Conservation (phyloP, 2,797 vertebrate genomes). For the Lepilemur septentrionalis region DNA sequence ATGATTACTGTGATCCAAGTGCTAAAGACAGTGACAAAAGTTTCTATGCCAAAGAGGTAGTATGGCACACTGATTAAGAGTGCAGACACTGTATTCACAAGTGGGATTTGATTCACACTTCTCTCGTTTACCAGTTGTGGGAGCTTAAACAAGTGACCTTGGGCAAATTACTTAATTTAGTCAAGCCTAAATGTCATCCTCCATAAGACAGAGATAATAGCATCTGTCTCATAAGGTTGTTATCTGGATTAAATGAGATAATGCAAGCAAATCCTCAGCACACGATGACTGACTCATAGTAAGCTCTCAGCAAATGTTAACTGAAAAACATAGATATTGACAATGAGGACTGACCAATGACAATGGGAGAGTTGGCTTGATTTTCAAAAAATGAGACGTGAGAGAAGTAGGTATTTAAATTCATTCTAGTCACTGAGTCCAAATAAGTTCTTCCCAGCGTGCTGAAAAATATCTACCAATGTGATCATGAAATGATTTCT, state of each 20-base stretch:
- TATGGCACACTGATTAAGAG: not conserved
- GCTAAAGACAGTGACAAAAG: not conserved
- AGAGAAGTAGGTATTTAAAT: not conserved
- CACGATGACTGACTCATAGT: not conserved
- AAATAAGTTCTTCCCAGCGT: constrained; percentile 10
- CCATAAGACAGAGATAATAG: not conserved
- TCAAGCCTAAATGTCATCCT: not conserved
- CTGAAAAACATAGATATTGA: not conserved
- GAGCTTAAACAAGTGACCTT: not conserved
- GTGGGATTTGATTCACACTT: not conserved
- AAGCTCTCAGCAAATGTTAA: not conserved
- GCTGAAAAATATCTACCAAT: not conserved
- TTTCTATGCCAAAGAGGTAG: not conserved
- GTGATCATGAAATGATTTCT: not conserved
- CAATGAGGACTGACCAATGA: too few species aligned
- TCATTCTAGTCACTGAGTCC: not conserved
- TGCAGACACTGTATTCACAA: not conserved
- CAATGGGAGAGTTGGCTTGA: not conserved
- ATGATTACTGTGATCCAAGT: not conserved
- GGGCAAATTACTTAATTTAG: not conserved
- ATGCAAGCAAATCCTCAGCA: not conserved
- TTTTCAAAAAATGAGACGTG: not conserved
- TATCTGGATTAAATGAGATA: constrained; percentile 24
- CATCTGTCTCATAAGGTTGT: not conserved
- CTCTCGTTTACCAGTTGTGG: not conserved